Evolutionary conservation across 2,888 invertebrate species (phyloP).

Genomic region (Chloroclystis v-ata): DNA sequence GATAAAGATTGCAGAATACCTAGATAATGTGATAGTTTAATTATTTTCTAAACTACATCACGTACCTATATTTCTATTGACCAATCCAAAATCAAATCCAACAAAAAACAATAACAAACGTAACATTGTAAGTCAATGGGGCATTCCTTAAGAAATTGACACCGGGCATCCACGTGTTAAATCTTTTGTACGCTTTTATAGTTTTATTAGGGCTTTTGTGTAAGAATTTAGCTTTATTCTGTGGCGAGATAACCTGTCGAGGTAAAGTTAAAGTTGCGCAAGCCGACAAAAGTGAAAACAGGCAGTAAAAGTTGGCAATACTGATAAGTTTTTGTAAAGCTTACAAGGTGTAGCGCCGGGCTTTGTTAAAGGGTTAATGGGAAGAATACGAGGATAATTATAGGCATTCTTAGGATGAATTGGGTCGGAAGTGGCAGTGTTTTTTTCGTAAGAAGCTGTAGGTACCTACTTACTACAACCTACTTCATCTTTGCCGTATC

Average conservation of each 20-base stretch:
- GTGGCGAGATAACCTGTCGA: slow-evolving; percentile 27
- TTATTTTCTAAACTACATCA: not conserved
- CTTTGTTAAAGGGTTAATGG: slow-evolving; percentile 37
- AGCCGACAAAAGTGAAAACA: slow-evolving; percentile 72
- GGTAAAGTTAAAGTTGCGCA: slow-evolving; percentile 54
- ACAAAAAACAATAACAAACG: slow-evolving; percentile 9
- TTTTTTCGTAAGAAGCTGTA: not conserved
- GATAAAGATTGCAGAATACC: too few relatives aligned
- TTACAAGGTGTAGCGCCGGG: slow-evolving; percentile 30
- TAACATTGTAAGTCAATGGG: slow-evolving; percentile 19
- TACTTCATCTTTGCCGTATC: too few relatives aligned
- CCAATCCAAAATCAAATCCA: not conserved
- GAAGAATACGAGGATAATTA: slow-evolving; percentile 9
- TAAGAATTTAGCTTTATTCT: slow-evolving; percentile 12
- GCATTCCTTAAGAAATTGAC: slow-evolving; percentile 64
- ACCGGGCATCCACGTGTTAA: slow-evolving; percentile 59
- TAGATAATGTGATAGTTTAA: too few relatives aligned
- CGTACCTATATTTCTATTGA: not conserved
- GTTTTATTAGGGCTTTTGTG: slow-evolving; percentile 27
- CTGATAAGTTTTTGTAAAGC: slow-evolving; percentile 35
- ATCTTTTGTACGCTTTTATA: slow-evolving; percentile 58
- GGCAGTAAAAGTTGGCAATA: slow-evolving; percentile 56
- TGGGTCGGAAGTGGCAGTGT: slow-evolving; percentile 5
- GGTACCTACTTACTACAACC: not conserved
- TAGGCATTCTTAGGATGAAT: slow-evolving; percentile 1